These are phyloP conservation scores for Cenopis cana DNA, from an alignment of 2,888 invertebrate species.

Conservation along the genomic window DNA sequence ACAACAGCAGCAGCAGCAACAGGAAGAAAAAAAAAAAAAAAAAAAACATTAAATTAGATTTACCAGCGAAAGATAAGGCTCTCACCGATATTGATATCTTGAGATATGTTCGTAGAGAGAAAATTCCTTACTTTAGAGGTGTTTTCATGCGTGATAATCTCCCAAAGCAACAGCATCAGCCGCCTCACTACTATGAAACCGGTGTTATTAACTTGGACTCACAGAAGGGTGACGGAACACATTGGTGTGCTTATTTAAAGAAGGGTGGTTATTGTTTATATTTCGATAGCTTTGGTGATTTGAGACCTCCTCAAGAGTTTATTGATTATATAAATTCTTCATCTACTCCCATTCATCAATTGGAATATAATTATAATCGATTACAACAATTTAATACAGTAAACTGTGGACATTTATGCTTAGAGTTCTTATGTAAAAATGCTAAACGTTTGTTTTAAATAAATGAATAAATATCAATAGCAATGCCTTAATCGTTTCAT, in stretches of 20 bases:
- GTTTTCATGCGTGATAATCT: slow-evolving; percentile 29
- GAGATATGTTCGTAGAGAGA: background rate
- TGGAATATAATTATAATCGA: slow-evolving; percentile 21
- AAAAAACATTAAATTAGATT: slow-evolving; percentile 6
- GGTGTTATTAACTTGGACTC: slow-evolving; percentile 27
- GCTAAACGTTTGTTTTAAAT: slow-evolving; percentile 16
- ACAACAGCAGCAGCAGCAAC: too few relatives aligned
- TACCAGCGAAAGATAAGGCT: too few relatives aligned
- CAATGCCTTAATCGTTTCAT: background rate
- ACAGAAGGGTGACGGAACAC: background rate
- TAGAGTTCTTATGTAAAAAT: slow-evolving; percentile 2
- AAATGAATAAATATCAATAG: slow-evolving; percentile 16
- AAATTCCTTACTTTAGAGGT: slow-evolving; percentile 24
- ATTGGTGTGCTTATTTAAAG: slow-evolving; percentile 27
- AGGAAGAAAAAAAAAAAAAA: slow-evolving; percentile 7
- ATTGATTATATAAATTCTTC: slow-evolving; percentile 7
- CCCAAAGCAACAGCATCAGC: background rate
- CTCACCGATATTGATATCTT: slow-evolving; percentile 14
- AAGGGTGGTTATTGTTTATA: slow-evolving; percentile 23
- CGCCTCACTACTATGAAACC: slow-evolving; percentile 12
- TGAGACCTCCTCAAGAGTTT: slow-evolving; percentile 27
- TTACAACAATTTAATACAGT: slow-evolving; percentile 8
- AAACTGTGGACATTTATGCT: slow-evolving; percentile 32
- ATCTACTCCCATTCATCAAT: too few relatives aligned
- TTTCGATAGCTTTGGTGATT: slow-evolving; percentile 29